These are phyloP conservation scores for Perca fluviatilis DNA, from an alignment of 2,113 vertebrate genomes.

Conservation along the genomic window DNA sequence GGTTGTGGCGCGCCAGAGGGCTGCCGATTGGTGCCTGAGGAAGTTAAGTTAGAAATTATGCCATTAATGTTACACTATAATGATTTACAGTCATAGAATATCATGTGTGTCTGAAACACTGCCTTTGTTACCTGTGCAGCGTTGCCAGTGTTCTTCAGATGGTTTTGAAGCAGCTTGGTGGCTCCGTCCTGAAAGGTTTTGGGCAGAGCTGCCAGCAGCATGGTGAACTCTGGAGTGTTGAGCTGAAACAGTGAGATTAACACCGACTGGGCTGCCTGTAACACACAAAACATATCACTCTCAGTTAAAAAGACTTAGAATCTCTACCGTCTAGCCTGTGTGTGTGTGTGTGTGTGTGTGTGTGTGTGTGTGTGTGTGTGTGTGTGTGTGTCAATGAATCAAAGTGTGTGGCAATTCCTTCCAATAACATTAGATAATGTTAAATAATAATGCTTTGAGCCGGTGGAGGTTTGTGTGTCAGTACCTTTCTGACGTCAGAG, in stretches of 20 bases:
- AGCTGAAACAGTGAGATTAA: conserved; percentile 97
- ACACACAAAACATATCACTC: conserved; percentile 34
- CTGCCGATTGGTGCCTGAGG: conserved; percentile 91
- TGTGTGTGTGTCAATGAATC: not conserved
- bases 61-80: not conserved
- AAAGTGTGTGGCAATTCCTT: not conserved
- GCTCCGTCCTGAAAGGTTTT: conserved; percentile 99
- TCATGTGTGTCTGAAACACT: not conserved
- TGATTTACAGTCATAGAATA: not conserved
- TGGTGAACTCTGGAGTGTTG: conserved; percentile 98
- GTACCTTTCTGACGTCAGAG: conserved; percentile 96
- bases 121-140: conserved; percentile 88
- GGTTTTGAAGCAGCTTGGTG: conserved; percentile 96
- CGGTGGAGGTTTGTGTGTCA: not conserved
- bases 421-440: not conserved
- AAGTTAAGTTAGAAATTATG: not conserved
- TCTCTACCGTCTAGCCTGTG: not conserved
- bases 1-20: conserved; percentile 92
- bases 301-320: not conserved
- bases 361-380: no score
- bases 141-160: conserved; percentile 94
- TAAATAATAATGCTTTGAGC: not conserved
- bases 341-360: not conserved
- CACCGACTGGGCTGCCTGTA: conserved; percentile 95
- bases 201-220: conserved; percentile 96